Conservation (phyloP, 2,797 vertebrate species). For the Acanthurus lineatus region DNA sequence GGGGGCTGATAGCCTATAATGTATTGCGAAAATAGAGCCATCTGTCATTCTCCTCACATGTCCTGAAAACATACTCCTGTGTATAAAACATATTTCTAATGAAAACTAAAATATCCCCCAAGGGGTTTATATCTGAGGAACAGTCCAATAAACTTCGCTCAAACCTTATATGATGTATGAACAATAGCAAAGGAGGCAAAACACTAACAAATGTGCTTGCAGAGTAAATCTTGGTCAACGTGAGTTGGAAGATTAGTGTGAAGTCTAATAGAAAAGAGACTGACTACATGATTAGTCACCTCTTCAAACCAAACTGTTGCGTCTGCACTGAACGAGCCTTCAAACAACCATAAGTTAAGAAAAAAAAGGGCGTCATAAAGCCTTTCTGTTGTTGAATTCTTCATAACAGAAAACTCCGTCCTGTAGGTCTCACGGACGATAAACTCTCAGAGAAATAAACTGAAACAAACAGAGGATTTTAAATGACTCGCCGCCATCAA, state of each 20-base stretch:
- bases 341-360: conserved; percentile 1
- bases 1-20: conserved; percentile 41
- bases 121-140: conserved; percentile 24
- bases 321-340: conserved; percentile 17
- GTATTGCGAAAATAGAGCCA: conserved; percentile 50
- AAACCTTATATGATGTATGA: conserved; percentile 34
- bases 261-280: conserved; percentile 37
- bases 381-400: not conserved
- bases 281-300: not conserved
- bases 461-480: conserved; percentile 8
- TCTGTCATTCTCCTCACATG: conserved; percentile 29
- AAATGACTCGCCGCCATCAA: conserved; percentile 7
- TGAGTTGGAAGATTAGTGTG: conserved; percentile 40
- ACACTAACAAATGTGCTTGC: conserved; percentile 49
- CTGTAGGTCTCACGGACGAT: conserved; percentile 33
- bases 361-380: not conserved
- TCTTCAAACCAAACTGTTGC: conserved; percentile 1
- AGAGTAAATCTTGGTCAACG: conserved; percentile 3
- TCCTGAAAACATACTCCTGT: conserved; percentile 33
- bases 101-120: conserved; percentile 46
- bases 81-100: conserved; percentile 34
- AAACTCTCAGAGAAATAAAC: conserved; percentile 43
- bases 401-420: conserved; percentile 3
- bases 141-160: not conserved
- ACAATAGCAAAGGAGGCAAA: conserved; percentile 46